Conservation (phyloP, 2,797 vertebrate genomes). For the Fundulus diaphanus region DNA sequence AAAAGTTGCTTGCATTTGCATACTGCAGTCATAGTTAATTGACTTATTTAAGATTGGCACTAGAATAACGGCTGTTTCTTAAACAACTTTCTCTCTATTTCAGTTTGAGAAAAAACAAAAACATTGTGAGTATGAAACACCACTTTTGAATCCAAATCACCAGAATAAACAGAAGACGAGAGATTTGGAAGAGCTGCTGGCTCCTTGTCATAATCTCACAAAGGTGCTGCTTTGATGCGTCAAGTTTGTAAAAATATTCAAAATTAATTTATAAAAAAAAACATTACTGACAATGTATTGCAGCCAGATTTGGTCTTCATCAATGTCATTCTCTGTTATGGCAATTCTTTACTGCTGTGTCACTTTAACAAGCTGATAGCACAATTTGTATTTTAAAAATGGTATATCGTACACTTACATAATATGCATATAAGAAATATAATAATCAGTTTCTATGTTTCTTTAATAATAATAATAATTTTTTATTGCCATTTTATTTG, state of each 20-base stretch:
- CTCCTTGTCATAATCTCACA: not conserved
- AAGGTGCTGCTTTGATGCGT: too few relatives aligned
- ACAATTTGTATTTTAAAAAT: not conserved
- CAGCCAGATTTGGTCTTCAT: not conserved
- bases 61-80: not conserved
- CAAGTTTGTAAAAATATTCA: not conserved
- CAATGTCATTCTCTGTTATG: not conserved
- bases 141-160: conserved; percentile 54
- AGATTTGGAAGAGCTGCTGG: not conserved
- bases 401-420: not conserved
- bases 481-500: not conserved
- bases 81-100: not conserved
- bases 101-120: not conserved
- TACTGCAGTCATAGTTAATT: not conserved
- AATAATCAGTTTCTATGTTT: not conserved
- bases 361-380: not conserved
- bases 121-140: conserved; percentile 63
- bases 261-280: not conserved
- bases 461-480: not conserved
- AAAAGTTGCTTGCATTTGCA: not conserved
- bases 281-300: not conserved
- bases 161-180: conserved; percentile 29
- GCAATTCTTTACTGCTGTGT: not conserved
- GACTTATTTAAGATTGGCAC: not conserved
- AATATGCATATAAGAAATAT: not conserved